Evolutionary conservation across 2,797 vertebrate genomes (phyloP).

Genomic region (Pteropus rufus): DNA sequence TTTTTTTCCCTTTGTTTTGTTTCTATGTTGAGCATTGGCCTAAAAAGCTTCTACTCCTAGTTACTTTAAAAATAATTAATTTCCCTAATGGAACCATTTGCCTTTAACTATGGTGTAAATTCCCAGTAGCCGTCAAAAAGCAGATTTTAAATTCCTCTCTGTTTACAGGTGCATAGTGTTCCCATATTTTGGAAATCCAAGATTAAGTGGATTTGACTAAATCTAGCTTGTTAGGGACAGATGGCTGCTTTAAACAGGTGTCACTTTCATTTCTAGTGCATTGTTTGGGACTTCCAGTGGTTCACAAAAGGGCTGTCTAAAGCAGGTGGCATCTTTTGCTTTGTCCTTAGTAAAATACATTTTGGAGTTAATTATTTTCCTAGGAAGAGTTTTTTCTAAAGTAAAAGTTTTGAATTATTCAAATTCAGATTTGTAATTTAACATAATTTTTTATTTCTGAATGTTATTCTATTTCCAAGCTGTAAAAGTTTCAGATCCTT

Average conservation of each 20-base stretch:
- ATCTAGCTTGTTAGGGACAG: slow-evolving; percentile 82
- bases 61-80: slow-evolving; percentile 39
- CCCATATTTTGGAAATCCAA: slow-evolving; percentile 73
- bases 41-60: slow-evolving; percentile 8
- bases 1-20: neutral
- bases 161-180: slow-evolving; percentile 71
- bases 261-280: slow-evolving; percentile 83
- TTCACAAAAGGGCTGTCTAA: slow-evolving; percentile 80
- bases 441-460: neutral
- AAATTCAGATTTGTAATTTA: neutral
- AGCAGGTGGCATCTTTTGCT: slow-evolving; percentile 85
- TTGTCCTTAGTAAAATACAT: slow-evolving; percentile 72
- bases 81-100: neutral
- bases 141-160: slow-evolving; percentile 55
- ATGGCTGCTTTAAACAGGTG: slow-evolving; percentile 88
- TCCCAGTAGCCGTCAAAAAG: neutral
- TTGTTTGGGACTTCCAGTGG: slow-evolving; percentile 82
- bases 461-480: neutral
- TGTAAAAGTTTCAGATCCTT: neutral
- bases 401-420: slow-evolving; percentile 57
- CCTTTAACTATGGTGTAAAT: slow-evolving; percentile 17
- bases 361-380: slow-evolving; percentile 77
- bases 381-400: slow-evolving; percentile 47
- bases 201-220: slow-evolving; percentile 74
- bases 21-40: slow-evolving; percentile 19